Evolutionary conservation across 2,888 invertebrate genomes (phyloP).

Genomic region (Leptogaster cylindrica): DNA sequence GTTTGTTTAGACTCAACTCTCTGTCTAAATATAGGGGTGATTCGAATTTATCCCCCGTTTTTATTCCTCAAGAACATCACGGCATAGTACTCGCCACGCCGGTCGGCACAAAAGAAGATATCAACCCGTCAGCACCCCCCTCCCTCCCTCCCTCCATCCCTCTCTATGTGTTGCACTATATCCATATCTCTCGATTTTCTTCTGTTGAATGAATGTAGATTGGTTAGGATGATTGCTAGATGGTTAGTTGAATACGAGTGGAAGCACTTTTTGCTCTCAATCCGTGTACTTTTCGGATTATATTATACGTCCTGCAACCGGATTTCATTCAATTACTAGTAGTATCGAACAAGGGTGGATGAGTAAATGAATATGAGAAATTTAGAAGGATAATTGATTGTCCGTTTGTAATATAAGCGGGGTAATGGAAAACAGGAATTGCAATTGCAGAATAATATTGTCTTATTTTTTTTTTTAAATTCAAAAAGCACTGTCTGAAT

Average conservation of each 20-base stretch:
- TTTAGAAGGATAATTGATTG: too few species aligned
- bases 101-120: neutral
- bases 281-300: too few species aligned
- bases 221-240: too few species aligned
- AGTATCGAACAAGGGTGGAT: too few species aligned
- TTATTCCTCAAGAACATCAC: neutral
- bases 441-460: neutral
- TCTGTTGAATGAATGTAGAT: too few species aligned
- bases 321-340: too few species aligned
- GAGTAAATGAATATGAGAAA: too few species aligned
- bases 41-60: neutral
- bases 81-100: neutral
- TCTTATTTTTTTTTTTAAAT: neutral
- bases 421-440: too few species aligned
- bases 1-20: slow-evolving; percentile 29
- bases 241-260: too few species aligned
- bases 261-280: too few species aligned
- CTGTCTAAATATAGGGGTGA: slow-evolving; percentile 14
- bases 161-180: neutral
- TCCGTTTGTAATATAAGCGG: too few species aligned
- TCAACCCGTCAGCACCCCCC: neutral
- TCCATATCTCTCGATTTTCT: neutral
- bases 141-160: neutral
- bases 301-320: too few species aligned
- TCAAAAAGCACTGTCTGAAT: neutral